Conservation (phyloP, 2,888 invertebrate species). For the Arctia plantaginis region DNA sequence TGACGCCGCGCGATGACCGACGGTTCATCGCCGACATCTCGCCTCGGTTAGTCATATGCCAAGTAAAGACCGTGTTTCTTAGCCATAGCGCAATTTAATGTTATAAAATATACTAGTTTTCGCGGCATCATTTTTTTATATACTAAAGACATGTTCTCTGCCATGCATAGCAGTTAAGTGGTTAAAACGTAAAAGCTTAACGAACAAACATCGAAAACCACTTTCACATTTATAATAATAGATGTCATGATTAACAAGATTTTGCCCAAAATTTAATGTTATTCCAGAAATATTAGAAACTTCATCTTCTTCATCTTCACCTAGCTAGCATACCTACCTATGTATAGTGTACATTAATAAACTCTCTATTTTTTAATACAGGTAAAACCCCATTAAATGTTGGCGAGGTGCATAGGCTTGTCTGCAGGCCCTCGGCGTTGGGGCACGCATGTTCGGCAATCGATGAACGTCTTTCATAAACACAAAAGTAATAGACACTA, state of each 20-base stretch:
- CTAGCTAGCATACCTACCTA: background rate
- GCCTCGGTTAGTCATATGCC: constrained; percentile 70
- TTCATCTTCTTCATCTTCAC: too few relatives aligned
- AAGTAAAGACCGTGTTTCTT: background rate
- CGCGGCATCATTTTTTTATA: too few relatives aligned
- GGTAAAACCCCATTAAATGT: constrained; percentile 83
- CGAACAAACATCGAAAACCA: too few relatives aligned
- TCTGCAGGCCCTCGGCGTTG: constrained; percentile 52
- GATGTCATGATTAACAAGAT: too few relatives aligned
- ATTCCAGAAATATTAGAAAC: background rate
- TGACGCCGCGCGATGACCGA: constrained; percentile 84
- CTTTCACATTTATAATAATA: too few relatives aligned
- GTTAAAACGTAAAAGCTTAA: too few relatives aligned
- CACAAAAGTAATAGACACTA: constrained; percentile 54
- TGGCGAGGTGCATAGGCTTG: constrained; percentile 65
- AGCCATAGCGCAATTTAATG: background rate
- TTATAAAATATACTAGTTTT: too few relatives aligned
- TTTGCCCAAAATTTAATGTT: background rate
- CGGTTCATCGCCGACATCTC: constrained; percentile 80
- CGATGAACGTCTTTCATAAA: constrained; percentile 55
- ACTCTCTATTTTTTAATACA: constrained; percentile 48
- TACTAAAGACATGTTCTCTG: too few relatives aligned
- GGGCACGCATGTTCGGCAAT: constrained; percentile 50
- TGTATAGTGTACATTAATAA: background rate
- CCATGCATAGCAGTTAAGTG: too few relatives aligned